Evolutionary conservation across 2,888 invertebrate species (phyloP).

Genomic region (Hyppa rectilinea): DNA sequence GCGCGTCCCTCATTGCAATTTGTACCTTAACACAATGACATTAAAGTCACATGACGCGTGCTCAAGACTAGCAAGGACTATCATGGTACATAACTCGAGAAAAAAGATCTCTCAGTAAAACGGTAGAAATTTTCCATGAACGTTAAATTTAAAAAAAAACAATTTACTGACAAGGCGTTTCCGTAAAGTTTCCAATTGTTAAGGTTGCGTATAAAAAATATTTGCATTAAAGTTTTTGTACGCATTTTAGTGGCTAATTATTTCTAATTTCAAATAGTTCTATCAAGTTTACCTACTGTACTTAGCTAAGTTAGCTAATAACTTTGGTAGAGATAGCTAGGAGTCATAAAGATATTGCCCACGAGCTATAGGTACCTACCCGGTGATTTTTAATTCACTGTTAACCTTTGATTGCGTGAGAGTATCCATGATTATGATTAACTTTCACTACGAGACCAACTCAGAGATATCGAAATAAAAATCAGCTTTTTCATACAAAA

Average conservation of each 20-base stretch:
- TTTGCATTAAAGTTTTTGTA: slow-evolving; percentile 39
- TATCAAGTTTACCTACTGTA: background rate
- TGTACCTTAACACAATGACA: slow-evolving; percentile 5
- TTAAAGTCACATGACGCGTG: background rate
- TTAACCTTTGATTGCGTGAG: too few relatives aligned
- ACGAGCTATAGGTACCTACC: too few relatives aligned
- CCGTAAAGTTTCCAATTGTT: slow-evolving; percentile 44
- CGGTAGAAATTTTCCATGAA: slow-evolving; percentile 17
- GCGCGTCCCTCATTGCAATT: background rate
- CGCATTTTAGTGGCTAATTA: background rate
- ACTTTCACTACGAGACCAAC: too few relatives aligned
- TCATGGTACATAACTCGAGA: background rate
- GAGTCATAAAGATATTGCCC: background rate
- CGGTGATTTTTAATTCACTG: too few relatives aligned
- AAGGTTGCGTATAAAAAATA: slow-evolving; percentile 46
- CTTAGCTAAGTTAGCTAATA: too few relatives aligned
- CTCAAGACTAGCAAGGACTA: background rate
- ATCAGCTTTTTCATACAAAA: too few relatives aligned
- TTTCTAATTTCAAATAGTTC: background rate
- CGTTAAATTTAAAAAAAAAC: slow-evolving; percentile 39
- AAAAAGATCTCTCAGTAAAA: slow-evolving; percentile 26
- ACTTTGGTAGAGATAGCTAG: background rate
- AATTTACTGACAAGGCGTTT: slow-evolving; percentile 50
- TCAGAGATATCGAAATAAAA: too few relatives aligned
- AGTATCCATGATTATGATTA: too few relatives aligned